Evolutionary conservation across 2,797 vertebrate genomes (phyloP), one percentile per base, ranked within the genome.

Genomic region (Cyprinella venusta): DNA sequence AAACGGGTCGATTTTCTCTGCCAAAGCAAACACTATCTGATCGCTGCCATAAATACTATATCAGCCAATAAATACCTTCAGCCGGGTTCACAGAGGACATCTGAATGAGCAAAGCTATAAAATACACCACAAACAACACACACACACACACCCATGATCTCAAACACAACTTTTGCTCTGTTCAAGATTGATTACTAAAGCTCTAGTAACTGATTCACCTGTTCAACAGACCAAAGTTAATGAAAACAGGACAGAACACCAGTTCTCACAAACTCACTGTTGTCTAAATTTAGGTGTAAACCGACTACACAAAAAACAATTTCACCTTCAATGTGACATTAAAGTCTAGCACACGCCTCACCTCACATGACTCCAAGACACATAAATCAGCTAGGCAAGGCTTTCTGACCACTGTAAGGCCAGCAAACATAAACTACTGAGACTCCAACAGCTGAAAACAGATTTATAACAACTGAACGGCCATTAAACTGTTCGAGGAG

Each of bases 41-140:
- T 78, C 68, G 38, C 50, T 68, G 75, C 81, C 70, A 79, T 86
- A 83, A 86, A 84, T 88, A 89, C 83, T 79, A 85, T 76, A 85
- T 80, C 59, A 21, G 68, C 42, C 75, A 76, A 54, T 40, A 67
- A 79, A 72, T 80, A 80, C 69, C 80, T 63, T 77, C 61, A 52
- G 70, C n/a, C 2, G 56, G 68, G 84, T 87, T 87, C 82, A 87
- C 21, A 9, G 38, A 54, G 74, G 56, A 69, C 38, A 18, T 38
- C 68, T 82, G 36, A 79, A 40, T 54, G 56, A 76, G 21, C n/a
- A 16, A 38, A 26, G 48, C 71, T 42, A 77, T 52, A 69, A 33
- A 54, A 68, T 12, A 30, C 77, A 56, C 50, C 69, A 30, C 40
- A 76, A 54, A 10, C 36, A 67, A 48, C 19, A 59, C 52, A 50